Evolutionary conservation across 2,113 vertebrate species (phyloP).

Genomic region (Cacatua alba): DNA sequence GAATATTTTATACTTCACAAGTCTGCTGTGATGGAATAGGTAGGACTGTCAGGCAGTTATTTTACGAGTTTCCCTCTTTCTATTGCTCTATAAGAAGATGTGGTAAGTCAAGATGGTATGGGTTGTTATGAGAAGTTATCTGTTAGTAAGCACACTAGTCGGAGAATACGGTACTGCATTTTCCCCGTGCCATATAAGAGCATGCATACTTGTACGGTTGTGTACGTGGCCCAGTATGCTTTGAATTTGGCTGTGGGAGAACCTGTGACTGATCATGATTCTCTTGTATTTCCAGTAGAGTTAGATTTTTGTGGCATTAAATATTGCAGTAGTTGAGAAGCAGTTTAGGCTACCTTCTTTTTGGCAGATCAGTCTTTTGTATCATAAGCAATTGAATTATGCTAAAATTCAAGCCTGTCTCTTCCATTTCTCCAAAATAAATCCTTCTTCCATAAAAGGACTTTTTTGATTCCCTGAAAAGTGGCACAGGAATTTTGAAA

Average conservation of each 20-base stretch:
- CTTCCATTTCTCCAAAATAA: neutral
- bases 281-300: neutral
- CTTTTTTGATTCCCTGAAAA: neutral
- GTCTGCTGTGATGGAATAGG: neutral
- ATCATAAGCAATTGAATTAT: neutral
- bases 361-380: neutral
- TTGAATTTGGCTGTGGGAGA: neutral
- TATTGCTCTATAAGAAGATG: neutral
- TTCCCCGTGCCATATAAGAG: neutral
- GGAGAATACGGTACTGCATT: neutral
- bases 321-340: neutral
- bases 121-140: neutral
- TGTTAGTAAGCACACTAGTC: neutral
- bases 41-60: neutral
- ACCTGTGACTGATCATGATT: neutral
- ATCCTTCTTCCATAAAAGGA: neutral
- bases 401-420: neutral
- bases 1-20: constrained; percentile 2
- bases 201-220: fast-evolving
- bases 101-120: neutral
- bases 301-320: neutral
- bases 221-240: neutral
- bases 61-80: neutral
- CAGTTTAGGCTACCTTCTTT: neutral
- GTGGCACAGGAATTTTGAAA: neutral